Evolutionary conservation across 1,140 invertebrate species (phyloP).

Genomic region (Tetraneura akinire): DNA sequence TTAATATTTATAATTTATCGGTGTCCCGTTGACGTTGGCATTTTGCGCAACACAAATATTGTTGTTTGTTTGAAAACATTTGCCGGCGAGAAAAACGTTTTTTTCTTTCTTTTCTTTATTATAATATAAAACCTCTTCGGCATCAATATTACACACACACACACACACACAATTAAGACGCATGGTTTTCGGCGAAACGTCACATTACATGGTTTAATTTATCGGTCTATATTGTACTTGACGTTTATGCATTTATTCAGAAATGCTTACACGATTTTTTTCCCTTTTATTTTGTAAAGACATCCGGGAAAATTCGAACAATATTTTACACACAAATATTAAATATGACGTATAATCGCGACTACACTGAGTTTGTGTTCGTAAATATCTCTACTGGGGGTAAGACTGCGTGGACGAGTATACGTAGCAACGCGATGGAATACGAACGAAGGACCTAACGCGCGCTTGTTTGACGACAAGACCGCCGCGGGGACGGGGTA

Average conservation of each 20-base stretch:
- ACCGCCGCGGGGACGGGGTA: neutral
- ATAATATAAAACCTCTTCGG: constrained; percentile 21
- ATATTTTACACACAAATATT: too few relatives aligned
- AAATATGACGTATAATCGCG: neutral
- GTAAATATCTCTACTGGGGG: constrained; percentile 42
- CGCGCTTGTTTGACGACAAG: constrained; percentile 37
- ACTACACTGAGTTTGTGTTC: neutral
- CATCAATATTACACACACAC: neutral
- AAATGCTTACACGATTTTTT: too few relatives aligned
- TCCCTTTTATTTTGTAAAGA: constrained; percentile 27
- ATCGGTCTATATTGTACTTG: constrained; percentile 14
- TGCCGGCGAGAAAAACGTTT: neutral
- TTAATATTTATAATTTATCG: too few relatives aligned
- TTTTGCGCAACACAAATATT: neutral
- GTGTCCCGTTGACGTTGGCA: neutral
- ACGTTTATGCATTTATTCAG: constrained; percentile 38
- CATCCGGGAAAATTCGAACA: constrained; percentile 34
- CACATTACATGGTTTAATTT: neutral
- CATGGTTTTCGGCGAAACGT: constrained; percentile 33
- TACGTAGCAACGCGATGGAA: too few relatives aligned
- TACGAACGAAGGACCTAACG: neutral
- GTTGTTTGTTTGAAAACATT: neutral
- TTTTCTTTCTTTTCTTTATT: constrained; percentile 6
- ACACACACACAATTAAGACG: constrained; percentile 12
- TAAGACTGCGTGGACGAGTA: neutral